A percentile compares a stretch with the other conserved stretches of the same genome.
These are phyloP conservation scores for Morpho helenor DNA, from an alignment of 2,888 invertebrate genomes.

Conservation along the genomic window DNA sequence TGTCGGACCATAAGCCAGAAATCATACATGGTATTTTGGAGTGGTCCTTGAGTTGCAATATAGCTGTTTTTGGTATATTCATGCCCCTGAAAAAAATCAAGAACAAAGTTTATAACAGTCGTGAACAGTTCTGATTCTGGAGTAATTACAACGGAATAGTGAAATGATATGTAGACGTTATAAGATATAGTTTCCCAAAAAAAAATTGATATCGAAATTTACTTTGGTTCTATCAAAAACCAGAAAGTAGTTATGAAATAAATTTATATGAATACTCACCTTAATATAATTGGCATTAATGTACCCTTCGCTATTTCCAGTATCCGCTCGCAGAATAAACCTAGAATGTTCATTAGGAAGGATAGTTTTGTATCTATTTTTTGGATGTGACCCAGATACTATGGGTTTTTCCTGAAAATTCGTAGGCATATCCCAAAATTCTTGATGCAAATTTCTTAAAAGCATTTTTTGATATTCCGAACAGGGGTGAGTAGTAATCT, in stretches of 20 bases:
- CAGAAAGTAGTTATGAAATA: not conserved
- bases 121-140: too few species aligned
- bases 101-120: too few species aligned
- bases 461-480: conserved; percentile 81
- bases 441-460: conserved; percentile 84
- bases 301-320: conserved; percentile 84
- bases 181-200: too few species aligned
- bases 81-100: conserved; percentile 84
- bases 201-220: not conserved
- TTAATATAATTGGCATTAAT: conserved; percentile 97
- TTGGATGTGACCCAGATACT: conserved; percentile 92
- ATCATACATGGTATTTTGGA: conserved; percentile 92
- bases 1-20: conserved; percentile 93
- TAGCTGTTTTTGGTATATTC: conserved; percentile 92
- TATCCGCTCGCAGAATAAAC: conserved; percentile 81
- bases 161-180: too few species aligned
- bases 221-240: not conserved
- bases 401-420: conserved; percentile 95
- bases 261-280: conserved; percentile 64
- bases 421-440: conserved; percentile 96
- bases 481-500: conserved; percentile 62
- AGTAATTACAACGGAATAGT: too few species aligned
- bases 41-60: conserved; percentile 95
- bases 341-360: conserved; percentile 93
- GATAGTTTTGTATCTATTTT: conserved; percentile 94